A percentile compares a stretch with the other conserved stretches of the same genome.
phyloP scores from a whole-genome alignment of 2,888 invertebrate species.

The Drosophila cracens region DNA sequence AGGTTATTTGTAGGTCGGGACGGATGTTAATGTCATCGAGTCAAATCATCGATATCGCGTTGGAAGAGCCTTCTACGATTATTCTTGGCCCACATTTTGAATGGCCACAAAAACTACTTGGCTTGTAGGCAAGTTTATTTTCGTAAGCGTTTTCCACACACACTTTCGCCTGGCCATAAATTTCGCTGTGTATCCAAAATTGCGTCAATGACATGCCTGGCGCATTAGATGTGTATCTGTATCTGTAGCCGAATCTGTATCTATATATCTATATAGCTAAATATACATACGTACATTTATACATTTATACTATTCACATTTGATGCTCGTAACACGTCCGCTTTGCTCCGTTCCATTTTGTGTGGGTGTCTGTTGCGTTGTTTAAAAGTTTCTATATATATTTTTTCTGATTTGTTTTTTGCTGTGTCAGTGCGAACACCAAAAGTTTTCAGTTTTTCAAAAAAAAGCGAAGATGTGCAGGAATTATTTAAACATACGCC shows the following conservation, averaged over 20 bases:
- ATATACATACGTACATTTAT: neutral
- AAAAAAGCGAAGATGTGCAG: conserved; percentile 30
- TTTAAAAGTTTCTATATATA: conserved; percentile 56
- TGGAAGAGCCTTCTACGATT: conserved; percentile 50
- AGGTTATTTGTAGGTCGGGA: conserved; percentile 73
- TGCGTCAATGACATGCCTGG: conserved; percentile 75
- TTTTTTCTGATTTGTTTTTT: conserved; percentile 19
- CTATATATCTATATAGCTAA: conserved; percentile 8
- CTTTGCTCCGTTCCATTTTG: conserved; percentile 28
- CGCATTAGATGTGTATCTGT: conserved; percentile 41
- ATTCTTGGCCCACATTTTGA: conserved; percentile 69
- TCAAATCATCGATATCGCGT: conserved; percentile 33
- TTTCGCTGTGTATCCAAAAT: conserved; percentile 60
- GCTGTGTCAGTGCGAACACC: conserved; percentile 32
- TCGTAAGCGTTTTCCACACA: conserved; percentile 58
- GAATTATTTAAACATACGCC: conserved; percentile 65
- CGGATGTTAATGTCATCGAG: conserved; percentile 60
- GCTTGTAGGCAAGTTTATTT: conserved; percentile 65
- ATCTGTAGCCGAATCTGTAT: conserved; percentile 16
- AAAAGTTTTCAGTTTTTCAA: conserved; percentile 53
- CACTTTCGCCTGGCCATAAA: conserved; percentile 55
- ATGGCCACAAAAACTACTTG: conserved; percentile 11
- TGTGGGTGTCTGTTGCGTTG: conserved; percentile 47
- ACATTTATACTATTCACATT: conserved; percentile 35
- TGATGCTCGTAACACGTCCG: conserved; percentile 64